These are phyloP conservation scores for Rhagologus leucostigma DNA, from an alignment of 2,113 vertebrate genomes.

Conservation along the genomic window DNA sequence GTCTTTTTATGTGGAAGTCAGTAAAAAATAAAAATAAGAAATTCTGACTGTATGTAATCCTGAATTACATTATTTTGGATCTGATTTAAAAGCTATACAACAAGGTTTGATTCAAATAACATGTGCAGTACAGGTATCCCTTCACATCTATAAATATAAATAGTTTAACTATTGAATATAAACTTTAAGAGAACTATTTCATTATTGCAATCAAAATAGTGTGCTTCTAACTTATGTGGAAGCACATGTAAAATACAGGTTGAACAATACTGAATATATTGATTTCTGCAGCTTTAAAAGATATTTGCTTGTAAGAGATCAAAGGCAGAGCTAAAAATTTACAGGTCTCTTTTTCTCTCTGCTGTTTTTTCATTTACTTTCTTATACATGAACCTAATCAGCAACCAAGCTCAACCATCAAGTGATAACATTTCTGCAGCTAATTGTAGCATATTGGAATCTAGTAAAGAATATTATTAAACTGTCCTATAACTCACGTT, in stretches of 20 bases:
- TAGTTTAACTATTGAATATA: constrained; percentile 24
- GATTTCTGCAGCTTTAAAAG: constrained; percentile 25
- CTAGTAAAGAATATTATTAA: constrained; percentile 54
- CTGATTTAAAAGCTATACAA: constrained; percentile 4
- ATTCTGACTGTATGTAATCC: neutral
- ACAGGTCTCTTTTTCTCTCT: neutral
- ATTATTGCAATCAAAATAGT: constrained; percentile 23
- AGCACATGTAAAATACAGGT: neutral
- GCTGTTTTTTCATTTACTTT: constrained; percentile 13
- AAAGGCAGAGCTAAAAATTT: constrained; percentile 10
- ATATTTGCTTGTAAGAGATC: constrained; percentile 7
- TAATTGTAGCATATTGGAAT: constrained; percentile 7
- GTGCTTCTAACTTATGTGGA: neutral
- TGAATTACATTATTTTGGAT: constrained; percentile 24
- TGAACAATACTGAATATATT: neutral
- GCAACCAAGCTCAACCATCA: neutral
- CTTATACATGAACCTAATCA: neutral
- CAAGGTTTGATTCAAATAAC: constrained; percentile 33
- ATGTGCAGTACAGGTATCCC: constrained; percentile 28
- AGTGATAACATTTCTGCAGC: constrained; percentile 10
- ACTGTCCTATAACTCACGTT: constrained; percentile 47
- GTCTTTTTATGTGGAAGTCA: constrained; percentile 24
- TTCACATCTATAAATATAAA: constrained; percentile 34
- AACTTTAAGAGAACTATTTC: constrained; percentile 47
- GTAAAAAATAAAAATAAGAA: constrained; percentile 45